Conservation (phyloP, 2,888 invertebrate species). For the Drosophila prolongata region DNA sequence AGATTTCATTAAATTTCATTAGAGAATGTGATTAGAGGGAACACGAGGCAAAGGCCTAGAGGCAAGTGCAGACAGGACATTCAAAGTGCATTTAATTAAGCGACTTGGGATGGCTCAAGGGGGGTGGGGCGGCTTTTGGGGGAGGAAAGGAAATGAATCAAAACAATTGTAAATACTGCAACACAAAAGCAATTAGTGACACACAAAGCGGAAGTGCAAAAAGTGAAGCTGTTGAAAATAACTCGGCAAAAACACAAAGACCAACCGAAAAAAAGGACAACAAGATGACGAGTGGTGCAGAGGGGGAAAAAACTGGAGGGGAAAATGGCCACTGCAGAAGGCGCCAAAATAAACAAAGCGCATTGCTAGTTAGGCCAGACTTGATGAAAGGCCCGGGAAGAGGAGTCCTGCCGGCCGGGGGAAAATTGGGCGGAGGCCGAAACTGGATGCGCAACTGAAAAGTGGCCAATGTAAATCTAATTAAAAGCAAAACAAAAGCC, state of each 20-base stretch:
- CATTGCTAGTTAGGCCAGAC: constrained; percentile 68
- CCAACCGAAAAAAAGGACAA: constrained; percentile 25
- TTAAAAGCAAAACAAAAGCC: constrained; percentile 80
- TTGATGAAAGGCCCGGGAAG: constrained; percentile 43
- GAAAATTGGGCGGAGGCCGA: constrained; percentile 40
- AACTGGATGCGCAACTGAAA: constrained; percentile 67
- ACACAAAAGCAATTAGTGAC: constrained; percentile 81
- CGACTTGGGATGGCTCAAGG: constrained; percentile 26
- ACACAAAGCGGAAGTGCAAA: constrained; percentile 81
- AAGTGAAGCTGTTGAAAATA: constrained; percentile 79
- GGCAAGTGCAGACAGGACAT: constrained; percentile 56
- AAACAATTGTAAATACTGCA: constrained; percentile 81
- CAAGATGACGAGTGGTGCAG: constrained; percentile 9
- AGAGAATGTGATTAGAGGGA: constrained; percentile 50
- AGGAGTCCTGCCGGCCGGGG: constrained; percentile 9
- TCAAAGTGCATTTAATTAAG: constrained; percentile 81
- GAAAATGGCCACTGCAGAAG: constrained; percentile 51
- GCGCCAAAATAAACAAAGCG: constrained; percentile 78
- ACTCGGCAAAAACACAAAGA: constrained; percentile 54
- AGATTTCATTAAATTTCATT: constrained; percentile 61
- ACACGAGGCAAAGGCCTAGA: constrained; percentile 54
- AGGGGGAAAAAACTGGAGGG: not conserved
- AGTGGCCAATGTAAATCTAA: constrained; percentile 81
- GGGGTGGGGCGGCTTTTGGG: not conserved
- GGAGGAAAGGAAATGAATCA: constrained; percentile 74